Base-by-base conservation (phyloP, 1,140 invertebrate genomes). In the Drosophila elegans region DNA sequence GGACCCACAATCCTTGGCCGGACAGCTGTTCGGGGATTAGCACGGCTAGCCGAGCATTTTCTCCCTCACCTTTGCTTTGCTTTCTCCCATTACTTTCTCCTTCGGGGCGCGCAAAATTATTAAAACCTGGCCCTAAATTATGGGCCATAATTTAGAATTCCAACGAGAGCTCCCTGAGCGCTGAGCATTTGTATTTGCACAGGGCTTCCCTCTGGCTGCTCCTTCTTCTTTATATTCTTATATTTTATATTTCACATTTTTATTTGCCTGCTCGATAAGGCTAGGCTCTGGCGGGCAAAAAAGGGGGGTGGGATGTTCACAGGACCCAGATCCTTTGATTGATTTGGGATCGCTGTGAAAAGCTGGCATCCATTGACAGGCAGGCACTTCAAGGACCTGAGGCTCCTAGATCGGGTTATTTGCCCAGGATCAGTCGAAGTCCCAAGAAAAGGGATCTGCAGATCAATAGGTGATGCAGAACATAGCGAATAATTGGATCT, bases 1-100 rank as follows among this genome's bases (percentile, higher is more conserved):
- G 56, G 57, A 51, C 27, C 60, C 72, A 74, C 72, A 76, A 55
- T 75, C 60, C 73, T 32, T 41, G 51, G 61, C 48, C 10, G 79
- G 72, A 63, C 80, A 83, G 80, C 80, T 83, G 80, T 80, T 63
- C 78, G 76, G 80, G 80, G 82, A 83, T 83, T 67, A 67, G 61
- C 36, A 27, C 59, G 49, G 48, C 45, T 48, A 36, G 4, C 39
- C 61, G 38, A 49, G 59, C 63, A 51, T 69, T 45, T 62, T 42
- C 56, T 42, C 57, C 32, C 13, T 44, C 39, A 34, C 39, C 49
- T 34, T 51, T 12, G 3, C 29, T 51, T 13, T 32, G n/a, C 54
- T 54, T 36, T 55, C n/a, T 16, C 48, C n/a, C 46, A 49, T 49
- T 32, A 49, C 34, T 42, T 29, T 29, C 56, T 25, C 27, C 52